phyloP scores from a whole-genome alignment of 1,140 invertebrate species.

The Colletes latitarsis region DNA sequence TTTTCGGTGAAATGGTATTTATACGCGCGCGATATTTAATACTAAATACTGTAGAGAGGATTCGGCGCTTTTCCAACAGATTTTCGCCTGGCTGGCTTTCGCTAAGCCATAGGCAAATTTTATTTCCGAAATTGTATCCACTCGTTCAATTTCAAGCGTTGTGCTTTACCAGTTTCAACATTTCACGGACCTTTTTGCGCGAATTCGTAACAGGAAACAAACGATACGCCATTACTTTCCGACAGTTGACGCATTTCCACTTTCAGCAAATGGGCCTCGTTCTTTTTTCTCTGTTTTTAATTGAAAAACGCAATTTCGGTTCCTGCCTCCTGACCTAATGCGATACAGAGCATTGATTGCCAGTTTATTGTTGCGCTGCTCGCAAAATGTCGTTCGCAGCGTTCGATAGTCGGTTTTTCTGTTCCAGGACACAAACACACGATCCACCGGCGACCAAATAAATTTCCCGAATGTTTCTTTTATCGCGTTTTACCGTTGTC shows the following conservation, averaged over 20 bases:
- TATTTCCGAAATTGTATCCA: too few species aligned
- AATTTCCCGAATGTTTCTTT: background rate
- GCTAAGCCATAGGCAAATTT: too few species aligned
- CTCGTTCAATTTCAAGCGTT: too few species aligned
- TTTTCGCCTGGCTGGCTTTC: too few species aligned
- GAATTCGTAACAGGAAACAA: background rate
- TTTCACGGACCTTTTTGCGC: background rate
- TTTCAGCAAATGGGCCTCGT: background rate
- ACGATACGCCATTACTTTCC: background rate
- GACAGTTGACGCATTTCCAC: background rate
- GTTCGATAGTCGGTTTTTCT: background rate
- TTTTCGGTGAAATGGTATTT: too few species aligned
- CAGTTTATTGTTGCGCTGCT: background rate
- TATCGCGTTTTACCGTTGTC: background rate
- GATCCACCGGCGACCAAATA: background rate
- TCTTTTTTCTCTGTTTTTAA: background rate
- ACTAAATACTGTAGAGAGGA: too few species aligned
- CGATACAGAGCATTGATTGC: background rate
- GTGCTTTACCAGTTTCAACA: background rate
- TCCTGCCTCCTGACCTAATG: background rate
- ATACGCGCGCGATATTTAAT: too few species aligned
- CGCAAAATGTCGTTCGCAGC: background rate
- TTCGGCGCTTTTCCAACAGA: too few species aligned
- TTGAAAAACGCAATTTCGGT: constrained; percentile 10
- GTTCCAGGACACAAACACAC: background rate